Base-by-base conservation (phyloP, 2,888 invertebrate genomes). In the Ophion costatus region DNA sequence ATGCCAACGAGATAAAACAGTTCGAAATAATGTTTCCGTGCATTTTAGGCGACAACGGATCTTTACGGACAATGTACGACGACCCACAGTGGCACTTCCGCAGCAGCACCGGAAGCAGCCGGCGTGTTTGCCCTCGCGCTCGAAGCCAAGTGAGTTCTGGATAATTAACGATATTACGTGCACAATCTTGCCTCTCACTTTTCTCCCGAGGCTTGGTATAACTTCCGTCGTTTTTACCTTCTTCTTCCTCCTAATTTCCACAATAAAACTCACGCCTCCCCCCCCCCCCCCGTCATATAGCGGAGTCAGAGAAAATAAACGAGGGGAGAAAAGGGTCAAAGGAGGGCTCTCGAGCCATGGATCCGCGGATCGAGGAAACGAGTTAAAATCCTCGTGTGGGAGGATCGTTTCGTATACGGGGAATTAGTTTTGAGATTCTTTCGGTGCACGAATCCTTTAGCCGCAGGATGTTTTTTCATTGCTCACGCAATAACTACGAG, bases 41-140 rank as follows among this genome's bases (percentile, higher is more conserved):
- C 10, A 63, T 89, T 92, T 64, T 91, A 97, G 96, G 99, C 99
- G 11, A 99, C 99, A 4, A 99, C 99, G 0, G 99, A 99, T 94
- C 94, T 99, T 87, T 99, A 99, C 94, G 99, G 99, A 7, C 98
- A 99, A 94, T 99, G 99, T 93, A 99, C 99, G 2, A 99, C 99
- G 45, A 99, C 98, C 0, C 99, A 99, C 94, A 99, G 99, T 0
- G 99, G 99, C 64, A 99, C 99, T 0, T 99, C 99, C 5, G 99
- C 99, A 0, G 99, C 99, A 0, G 99, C 99, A 9, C 99, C 99
- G 0, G 99, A 99, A 94, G 99, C 99, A 7, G 99, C 99, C 11
- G 99, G 99, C 9, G 99, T 99, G 14, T 99, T 99, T 94, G 99
- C 99, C 1, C 94, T 99, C 79, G 99, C 99, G 4, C 95, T 99